Evolutionary conservation across 2,888 invertebrate species (phyloP).

Genomic region (Cylloceria caligata): DNA sequence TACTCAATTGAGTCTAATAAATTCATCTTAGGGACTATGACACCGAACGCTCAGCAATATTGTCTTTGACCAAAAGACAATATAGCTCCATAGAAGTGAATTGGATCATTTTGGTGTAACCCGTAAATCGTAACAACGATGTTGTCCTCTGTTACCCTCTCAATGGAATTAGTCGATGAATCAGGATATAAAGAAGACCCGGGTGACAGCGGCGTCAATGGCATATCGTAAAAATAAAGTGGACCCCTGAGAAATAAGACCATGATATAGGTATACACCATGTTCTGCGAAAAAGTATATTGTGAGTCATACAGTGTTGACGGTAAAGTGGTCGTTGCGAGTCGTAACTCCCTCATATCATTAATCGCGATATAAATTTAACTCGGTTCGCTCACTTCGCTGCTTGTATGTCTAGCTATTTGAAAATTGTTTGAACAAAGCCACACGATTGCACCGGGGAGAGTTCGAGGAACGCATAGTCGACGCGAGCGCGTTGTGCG

Average conservation of each 20-base stretch:
- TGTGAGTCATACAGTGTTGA: not conserved
- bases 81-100: constrained; percentile 47
- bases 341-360: constrained; percentile 9
- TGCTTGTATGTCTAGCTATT: constrained; percentile 67
- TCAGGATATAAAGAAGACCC: constrained; percentile 67
- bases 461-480: not conserved
- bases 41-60: not conserved
- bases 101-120: constrained; percentile 62
- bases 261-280: not conserved
- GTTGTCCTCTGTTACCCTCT: constrained; percentile 69
- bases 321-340: not conserved
- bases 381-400: constrained; percentile 62
- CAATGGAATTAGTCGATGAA: constrained; percentile 77
- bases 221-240: constrained; percentile 60
- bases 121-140: constrained; percentile 71
- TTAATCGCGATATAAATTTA: constrained; percentile 73
- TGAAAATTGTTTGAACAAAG: constrained; percentile 78
- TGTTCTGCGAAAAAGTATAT: constrained; percentile 8
- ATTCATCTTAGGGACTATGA: too few species aligned
- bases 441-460: constrained; percentile 56
- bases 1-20: too few species aligned
- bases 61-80: not conserved
- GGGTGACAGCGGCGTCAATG: constrained; percentile 45
- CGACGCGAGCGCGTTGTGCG: constrained; percentile 55
- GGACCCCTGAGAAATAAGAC: constrained; percentile 31